Evolutionary conservation across 2,888 invertebrate species (phyloP).

Genomic region (Nomada ruficornis): DNA sequence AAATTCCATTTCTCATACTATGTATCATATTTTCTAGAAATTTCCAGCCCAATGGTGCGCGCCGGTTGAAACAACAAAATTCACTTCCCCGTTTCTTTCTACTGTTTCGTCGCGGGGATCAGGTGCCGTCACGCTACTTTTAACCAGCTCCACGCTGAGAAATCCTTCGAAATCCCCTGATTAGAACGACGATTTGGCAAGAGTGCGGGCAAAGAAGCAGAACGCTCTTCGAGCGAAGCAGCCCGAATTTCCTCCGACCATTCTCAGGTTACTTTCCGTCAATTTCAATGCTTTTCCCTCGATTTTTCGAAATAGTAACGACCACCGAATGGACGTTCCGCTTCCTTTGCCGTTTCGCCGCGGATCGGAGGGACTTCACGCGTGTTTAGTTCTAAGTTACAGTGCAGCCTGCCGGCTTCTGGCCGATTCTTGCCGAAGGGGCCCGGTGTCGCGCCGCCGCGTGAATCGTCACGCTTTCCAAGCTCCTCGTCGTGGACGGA

Average conservation of each 20-base stretch:
- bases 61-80: background rate
- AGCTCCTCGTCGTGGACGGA: constrained; percentile 23
- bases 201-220: background rate
- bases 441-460: constrained; percentile 10
- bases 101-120: background rate
- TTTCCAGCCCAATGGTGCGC: background rate
- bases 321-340: background rate
- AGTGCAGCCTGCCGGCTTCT: background rate
- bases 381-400: constrained; percentile 51
- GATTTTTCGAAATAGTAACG: constrained; percentile 1
- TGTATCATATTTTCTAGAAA: background rate
- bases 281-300: background rate
- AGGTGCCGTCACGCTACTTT: background rate
- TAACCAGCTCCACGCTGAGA: background rate
- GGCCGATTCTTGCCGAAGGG: constrained; percentile 31
- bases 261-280: background rate
- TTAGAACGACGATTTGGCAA: background rate
- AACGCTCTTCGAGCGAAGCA: background rate
- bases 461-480: constrained; percentile 69
- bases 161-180: background rate
- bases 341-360: constrained; percentile 56
- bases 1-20: no score
- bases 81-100: background rate
- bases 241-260: background rate
- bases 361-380: constrained; percentile 64